Conservation (phyloP, 2,888 invertebrate genomes). For the Aspidapion aeneum region DNA sequence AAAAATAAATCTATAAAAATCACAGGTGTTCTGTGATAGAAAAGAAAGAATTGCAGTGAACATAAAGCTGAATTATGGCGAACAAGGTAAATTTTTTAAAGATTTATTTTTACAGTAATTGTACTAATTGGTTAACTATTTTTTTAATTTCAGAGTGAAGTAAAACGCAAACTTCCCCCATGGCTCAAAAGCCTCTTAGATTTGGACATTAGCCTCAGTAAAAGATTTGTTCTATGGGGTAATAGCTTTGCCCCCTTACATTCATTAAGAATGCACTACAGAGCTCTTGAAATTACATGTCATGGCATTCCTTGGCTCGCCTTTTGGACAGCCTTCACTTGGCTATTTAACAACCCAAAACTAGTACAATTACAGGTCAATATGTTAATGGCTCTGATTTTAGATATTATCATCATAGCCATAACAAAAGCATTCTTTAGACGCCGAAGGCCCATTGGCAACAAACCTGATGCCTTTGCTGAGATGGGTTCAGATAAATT, state of each 20-base stretch:
- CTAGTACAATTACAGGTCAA: conserved; percentile 83
- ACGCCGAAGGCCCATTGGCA: conserved; percentile 67
- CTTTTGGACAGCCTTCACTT: conserved; percentile 72
- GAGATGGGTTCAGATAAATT: conserved; percentile 82
- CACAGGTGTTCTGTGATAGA: no score
- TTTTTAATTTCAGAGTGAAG: not conserved
- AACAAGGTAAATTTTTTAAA: not conserved
- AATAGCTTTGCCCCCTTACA: conserved; percentile 51
- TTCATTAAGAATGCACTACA: conserved; percentile 54
- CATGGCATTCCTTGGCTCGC: conserved; percentile 87
- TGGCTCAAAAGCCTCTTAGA: conserved; percentile 51
- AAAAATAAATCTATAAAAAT: no score
- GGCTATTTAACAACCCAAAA: conserved; percentile 65
- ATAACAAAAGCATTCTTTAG: conserved; percentile 73
- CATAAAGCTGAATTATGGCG: not conserved
- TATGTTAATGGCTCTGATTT: conserved; percentile 75
- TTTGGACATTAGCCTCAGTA: conserved; percentile 53
- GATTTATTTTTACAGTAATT: no score
- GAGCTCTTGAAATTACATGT: conserved; percentile 71
- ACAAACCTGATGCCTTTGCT: conserved; percentile 60
- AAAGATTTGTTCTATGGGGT: conserved; percentile 51
- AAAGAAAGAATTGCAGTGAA: no score
- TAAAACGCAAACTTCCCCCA: conserved; percentile 45
- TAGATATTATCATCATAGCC: conserved; percentile 78
- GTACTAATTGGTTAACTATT: no score